Conservation (phyloP, 2,888 invertebrate genomes). For the Caenorhabditis sp. region DNA sequence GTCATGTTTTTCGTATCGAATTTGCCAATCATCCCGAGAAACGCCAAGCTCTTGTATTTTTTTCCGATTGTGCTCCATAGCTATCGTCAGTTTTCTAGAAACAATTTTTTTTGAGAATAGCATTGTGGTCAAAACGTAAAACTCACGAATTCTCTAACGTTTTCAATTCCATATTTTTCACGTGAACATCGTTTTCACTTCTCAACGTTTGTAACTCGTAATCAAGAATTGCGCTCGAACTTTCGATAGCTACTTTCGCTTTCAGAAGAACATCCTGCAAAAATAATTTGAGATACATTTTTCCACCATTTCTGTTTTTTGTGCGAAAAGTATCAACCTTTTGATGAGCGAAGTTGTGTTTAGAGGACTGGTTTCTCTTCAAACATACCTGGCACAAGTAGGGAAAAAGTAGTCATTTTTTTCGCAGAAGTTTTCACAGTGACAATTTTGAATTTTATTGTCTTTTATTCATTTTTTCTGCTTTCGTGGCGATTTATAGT, state of each 20-base stretch:
- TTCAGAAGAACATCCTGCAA: constrained; percentile 4
- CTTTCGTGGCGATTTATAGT: too few species aligned
- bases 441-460: too few species aligned
- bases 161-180: not conserved
- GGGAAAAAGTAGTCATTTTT: too few species aligned
- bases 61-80: constrained; percentile 16
- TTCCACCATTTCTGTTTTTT: too few species aligned
- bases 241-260: not conserved
- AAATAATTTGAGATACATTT: not conserved
- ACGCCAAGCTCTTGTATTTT: constrained; percentile 28
- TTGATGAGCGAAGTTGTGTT: too few species aligned
- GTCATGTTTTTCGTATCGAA: constrained; percentile 83
- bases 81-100: constrained; percentile 15
- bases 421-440: too few species aligned
- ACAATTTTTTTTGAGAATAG: not conserved
- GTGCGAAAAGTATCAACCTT: too few species aligned
- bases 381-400: too few species aligned
- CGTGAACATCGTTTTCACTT: not conserved
- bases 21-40: constrained; percentile 74
- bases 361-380: too few species aligned
- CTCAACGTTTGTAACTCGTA: constrained; percentile 3
- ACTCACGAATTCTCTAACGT: constrained; percentile 20
- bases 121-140: not conserved
- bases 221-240: not conserved
- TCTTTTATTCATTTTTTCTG: too few species aligned